phyloP scores from a whole-genome alignment of 2,888 invertebrate species.

The Stenolophus ochropezus region DNA sequence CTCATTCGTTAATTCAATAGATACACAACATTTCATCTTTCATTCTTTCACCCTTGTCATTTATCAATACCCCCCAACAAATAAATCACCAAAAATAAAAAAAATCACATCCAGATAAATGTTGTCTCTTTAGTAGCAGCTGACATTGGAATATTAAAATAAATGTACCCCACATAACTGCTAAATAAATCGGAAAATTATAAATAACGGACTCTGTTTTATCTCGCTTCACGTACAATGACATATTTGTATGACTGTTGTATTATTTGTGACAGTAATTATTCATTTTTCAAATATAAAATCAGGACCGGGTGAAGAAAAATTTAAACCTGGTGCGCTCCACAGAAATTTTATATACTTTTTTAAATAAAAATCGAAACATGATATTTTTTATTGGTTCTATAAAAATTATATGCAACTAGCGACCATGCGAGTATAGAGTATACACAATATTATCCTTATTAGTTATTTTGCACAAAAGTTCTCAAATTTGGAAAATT shows the following conservation, averaged over 20 bases:
- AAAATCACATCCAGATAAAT: neutral
- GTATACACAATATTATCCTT: too few relatives aligned
- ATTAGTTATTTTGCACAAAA: too few relatives aligned
- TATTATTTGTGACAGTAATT: too few relatives aligned
- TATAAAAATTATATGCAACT: too few relatives aligned
- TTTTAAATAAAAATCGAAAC: too few relatives aligned
- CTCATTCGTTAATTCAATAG: constrained; percentile 26
- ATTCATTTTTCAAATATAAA: too few relatives aligned
- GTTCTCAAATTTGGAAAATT: too few relatives aligned
- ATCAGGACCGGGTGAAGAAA: too few relatives aligned
- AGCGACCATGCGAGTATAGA: too few relatives aligned
- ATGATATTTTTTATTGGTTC: too few relatives aligned
- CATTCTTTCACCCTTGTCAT: constrained; percentile 20
- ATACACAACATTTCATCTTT: constrained; percentile 30
- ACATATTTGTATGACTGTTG: neutral
- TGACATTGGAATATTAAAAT: neutral
- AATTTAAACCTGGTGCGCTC: too few relatives aligned
- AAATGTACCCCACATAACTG: neutral
- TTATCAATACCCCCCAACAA: constrained; percentile 20
- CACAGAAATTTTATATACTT: too few relatives aligned
- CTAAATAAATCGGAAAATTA: neutral
- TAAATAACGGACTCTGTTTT: neutral
- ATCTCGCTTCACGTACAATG: neutral
- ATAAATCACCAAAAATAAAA: constrained; percentile 21
- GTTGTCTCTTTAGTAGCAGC: neutral